Evolutionary conservation across 1,140 invertebrate species (phyloP).

Genomic region (Drosophila subpulchrella): DNA sequence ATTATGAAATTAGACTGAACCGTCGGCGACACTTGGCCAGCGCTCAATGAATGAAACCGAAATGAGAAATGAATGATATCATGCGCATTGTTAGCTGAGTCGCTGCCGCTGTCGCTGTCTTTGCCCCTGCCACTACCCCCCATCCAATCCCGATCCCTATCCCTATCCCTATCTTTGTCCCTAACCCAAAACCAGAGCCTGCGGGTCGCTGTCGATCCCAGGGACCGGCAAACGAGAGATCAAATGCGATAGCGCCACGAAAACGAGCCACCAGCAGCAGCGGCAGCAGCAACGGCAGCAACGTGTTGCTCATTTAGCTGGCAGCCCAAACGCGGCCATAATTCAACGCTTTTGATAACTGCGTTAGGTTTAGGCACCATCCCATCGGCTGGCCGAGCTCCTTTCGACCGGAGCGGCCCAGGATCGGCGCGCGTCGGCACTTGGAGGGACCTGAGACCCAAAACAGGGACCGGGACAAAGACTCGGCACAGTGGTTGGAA

Average conservation of each 20-base stretch:
- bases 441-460: constrained; percentile 36
- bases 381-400: neutral
- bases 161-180: neutral
- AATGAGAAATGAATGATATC: constrained; percentile 80
- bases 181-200: constrained; percentile 6
- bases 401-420: constrained; percentile 19
- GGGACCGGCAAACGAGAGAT: constrained; percentile 78
- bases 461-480: neutral
- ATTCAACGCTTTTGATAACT: constrained; percentile 82
- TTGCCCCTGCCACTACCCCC: neutral
- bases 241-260: constrained; percentile 84
- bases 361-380: constrained; percentile 62
- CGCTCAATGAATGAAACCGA: constrained; percentile 78
- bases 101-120: neutral
- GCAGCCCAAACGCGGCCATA: constrained; percentile 72
- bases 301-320: constrained; percentile 80
- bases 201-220: neutral
- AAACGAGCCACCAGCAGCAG: constrained; percentile 58
- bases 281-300: constrained; percentile 17
- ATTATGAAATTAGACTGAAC: constrained; percentile 83
- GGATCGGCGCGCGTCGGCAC: constrained; percentile 73
- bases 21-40: constrained; percentile 70
- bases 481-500: constrained; percentile 3
- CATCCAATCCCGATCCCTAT: constrained; percentile 9
- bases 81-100: constrained; percentile 71